phyloP scores from a whole-genome alignment of 2,113 vertebrate genomes.

The Ardeotis arabs region DNA sequence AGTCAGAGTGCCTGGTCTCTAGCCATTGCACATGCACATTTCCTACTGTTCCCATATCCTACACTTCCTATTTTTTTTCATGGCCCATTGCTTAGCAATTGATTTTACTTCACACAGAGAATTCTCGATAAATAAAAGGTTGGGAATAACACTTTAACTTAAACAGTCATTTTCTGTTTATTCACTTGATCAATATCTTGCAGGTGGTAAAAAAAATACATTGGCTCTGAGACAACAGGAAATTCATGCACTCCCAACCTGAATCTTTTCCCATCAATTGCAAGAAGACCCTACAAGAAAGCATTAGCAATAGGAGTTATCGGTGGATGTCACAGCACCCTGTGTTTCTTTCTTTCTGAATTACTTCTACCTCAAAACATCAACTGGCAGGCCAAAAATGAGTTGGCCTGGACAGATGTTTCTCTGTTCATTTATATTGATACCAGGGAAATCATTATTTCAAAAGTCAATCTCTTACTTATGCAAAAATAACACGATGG shows the following conservation, averaged over 20 bases:
- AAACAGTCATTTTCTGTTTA: background rate
- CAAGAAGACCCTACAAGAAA: background rate
- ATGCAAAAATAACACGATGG: background rate
- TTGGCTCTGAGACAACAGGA: background rate
- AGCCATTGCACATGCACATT: background rate
- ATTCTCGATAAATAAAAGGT: background rate
- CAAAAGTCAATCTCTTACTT: background rate
- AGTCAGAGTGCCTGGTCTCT: background rate
- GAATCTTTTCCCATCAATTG: background rate
- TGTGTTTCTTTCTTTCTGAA: background rate
- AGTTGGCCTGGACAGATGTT: background rate
- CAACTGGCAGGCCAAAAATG: background rate
- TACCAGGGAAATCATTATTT: background rate
- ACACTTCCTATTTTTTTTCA: background rate
- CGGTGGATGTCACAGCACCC: background rate
- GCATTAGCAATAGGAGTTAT: background rate
- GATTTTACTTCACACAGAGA: conserved; percentile 40
- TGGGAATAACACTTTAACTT: background rate
- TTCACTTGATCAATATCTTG: background rate
- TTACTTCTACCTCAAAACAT: background rate
- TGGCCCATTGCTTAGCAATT: conserved; percentile 17
- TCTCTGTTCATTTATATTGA: background rate
- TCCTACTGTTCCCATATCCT: background rate
- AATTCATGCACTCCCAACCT: background rate
- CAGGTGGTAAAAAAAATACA: background rate